Conservation (phyloP, 2,888 invertebrate species). For the Merodon equestris region DNA sequence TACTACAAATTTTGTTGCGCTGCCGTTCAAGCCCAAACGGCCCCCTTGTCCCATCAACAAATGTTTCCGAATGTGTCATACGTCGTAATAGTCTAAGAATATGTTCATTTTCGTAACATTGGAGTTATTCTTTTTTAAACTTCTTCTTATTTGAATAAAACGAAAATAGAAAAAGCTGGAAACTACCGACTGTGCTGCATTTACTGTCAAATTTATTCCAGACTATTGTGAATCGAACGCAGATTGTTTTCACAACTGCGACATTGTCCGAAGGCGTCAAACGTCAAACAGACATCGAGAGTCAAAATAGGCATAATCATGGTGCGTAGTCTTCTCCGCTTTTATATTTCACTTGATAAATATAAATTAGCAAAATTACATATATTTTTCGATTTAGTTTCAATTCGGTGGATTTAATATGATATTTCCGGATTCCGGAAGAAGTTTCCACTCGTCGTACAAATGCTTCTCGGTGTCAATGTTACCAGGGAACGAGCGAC, state of each 20-base stretch:
- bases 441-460: constrained; percentile 91
- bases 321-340: constrained; percentile 32
- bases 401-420: constrained; percentile 90
- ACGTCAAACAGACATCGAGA: constrained; percentile 14
- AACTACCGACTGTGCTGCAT: no score
- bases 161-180: no score
- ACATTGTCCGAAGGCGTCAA: constrained; percentile 1
- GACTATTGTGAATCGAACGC: constrained; percentile 23
- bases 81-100: no score
- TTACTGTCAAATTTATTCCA: constrained; percentile 17
- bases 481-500: constrained; percentile 95
- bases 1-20: constrained; percentile 42
- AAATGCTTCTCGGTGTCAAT: constrained; percentile 96
- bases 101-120: no score
- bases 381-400: constrained; percentile 73
- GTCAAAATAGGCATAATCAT: constrained; percentile 41
- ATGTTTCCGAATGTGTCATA: no score
- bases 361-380: not conserved
- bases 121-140: no score
- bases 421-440: constrained; percentile 91
- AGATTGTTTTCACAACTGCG: constrained; percentile 2
- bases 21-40: no score
- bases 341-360: constrained; percentile 20
- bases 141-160: no score
- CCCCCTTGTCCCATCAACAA: no score